A percentile compares a stretch with the other conserved stretches of the same genome.
Conservation (phyloP, 2,113 vertebrate species). For the Hymenochirus boettgeri region DNA sequence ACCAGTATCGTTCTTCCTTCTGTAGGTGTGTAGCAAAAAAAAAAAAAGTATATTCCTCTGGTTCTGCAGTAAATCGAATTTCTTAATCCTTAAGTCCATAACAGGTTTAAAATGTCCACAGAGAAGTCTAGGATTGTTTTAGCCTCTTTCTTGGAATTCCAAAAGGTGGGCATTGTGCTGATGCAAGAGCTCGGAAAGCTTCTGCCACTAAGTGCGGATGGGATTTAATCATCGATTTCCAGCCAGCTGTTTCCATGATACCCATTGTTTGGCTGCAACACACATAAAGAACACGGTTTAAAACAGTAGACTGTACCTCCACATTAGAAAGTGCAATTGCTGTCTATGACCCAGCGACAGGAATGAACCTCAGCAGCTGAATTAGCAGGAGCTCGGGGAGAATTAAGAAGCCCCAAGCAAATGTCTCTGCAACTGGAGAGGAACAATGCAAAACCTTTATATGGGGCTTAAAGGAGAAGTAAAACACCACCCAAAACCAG, state of each 20-base stretch:
- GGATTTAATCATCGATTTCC: slow-evolving; percentile 98
- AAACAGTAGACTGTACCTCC: too few species aligned
- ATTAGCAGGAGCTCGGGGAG: too few species aligned
- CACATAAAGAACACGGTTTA: too few species aligned
- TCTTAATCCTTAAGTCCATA: slow-evolving; percentile 71
- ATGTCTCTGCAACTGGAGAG: too few species aligned
- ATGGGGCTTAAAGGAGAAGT: too few species aligned
- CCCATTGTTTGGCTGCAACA: slow-evolving; percentile 92
- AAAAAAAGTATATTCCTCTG: slow-evolving; percentile 60
- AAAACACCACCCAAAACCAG: too few species aligned
- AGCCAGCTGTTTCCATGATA: slow-evolving; percentile 96
- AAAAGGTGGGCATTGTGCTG: slow-evolving; percentile 93
- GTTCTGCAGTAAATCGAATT: slow-evolving; percentile 68
- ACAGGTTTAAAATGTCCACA: slow-evolving; percentile 63
- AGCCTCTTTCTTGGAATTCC: slow-evolving; percentile 93
- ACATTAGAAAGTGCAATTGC: too few species aligned
- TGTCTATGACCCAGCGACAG: too few species aligned
- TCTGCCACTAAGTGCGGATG: slow-evolving; percentile 98
- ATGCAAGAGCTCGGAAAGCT: slow-evolving; percentile 92
- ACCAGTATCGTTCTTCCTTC: too few species aligned
- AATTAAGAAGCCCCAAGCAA: too few species aligned
- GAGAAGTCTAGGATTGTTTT: slow-evolving; percentile 90
- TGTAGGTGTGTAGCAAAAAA: slow-evolving; percentile 50
- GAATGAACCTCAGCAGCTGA: too few species aligned
- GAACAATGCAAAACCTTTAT: too few species aligned